These are phyloP conservation scores for Fregata magnificens DNA, from an alignment of 2,113 vertebrate genomes.

Conservation along the genomic window DNA sequence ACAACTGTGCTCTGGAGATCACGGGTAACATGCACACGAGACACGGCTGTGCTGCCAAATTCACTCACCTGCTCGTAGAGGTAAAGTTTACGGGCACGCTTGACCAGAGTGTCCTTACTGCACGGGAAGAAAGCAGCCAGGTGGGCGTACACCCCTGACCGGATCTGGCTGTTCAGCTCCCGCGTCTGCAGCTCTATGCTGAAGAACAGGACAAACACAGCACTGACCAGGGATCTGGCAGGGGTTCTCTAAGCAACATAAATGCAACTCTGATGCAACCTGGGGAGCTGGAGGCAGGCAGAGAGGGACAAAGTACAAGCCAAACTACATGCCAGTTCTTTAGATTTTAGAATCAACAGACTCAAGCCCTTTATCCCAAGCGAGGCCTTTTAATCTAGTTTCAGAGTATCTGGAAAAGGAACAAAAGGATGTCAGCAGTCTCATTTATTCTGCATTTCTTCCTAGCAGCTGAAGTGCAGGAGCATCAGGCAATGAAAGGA, in stretches of 20 bases:
- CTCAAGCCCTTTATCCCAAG: background rate
- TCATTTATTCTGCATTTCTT: background rate
- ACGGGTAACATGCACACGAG: background rate
- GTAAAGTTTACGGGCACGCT: slow-evolving; percentile 84
- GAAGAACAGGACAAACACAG: slow-evolving; percentile 43
- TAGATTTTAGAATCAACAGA: background rate
- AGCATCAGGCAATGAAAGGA: background rate
- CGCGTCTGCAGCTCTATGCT: slow-evolving; percentile 89
- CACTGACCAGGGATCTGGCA: background rate
- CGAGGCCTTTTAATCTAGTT: background rate
- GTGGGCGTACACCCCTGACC: slow-evolving; percentile 88
- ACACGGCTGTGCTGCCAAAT: background rate
- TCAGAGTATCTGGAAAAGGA: background rate
- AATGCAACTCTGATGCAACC: background rate
- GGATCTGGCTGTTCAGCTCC: slow-evolving; percentile 80
- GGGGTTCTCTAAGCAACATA: background rate
- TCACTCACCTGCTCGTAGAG: slow-evolving; percentile 82
- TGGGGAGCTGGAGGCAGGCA: background rate
- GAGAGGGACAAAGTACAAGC: background rate
- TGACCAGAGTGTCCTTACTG: slow-evolving; percentile 88
- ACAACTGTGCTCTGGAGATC: background rate
- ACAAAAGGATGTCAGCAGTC: background rate
- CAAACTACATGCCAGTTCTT: fast-evolving
- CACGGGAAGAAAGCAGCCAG: slow-evolving; percentile 91
- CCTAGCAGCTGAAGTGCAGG: background rate